Conservation (phyloP, 2,797 vertebrate species). For the Lutjanus campechanus region DNA sequence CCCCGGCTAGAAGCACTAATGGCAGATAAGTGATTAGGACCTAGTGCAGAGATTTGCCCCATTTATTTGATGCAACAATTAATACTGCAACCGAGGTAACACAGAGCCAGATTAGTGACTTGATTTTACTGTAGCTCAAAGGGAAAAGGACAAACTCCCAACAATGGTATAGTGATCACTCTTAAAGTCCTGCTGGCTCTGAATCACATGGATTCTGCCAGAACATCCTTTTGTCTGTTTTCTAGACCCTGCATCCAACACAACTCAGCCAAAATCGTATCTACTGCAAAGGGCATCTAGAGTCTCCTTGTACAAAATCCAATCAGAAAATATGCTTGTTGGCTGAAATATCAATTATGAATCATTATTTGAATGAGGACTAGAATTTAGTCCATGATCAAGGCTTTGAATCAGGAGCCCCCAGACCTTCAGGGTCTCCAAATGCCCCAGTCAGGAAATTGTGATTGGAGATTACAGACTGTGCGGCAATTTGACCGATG, state of each 20-base stretch:
- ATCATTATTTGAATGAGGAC: constrained; percentile 8
- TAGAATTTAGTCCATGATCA: neutral
- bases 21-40: constrained; percentile 77
- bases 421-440: neutral
- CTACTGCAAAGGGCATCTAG: constrained; percentile 12
- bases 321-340: constrained; percentile 26
- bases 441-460: constrained; percentile 1
- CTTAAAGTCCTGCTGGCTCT: constrained; percentile 28
- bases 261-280: neutral
- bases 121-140: constrained; percentile 50
- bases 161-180: constrained; percentile 51
- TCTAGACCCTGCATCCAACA: constrained; percentile 10
- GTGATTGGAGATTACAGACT: neutral
- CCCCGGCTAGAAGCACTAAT: constrained; percentile 73
- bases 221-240: constrained; percentile 11
- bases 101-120: constrained; percentile 59
- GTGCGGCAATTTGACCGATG: constrained; percentile 8
- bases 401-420: neutral
- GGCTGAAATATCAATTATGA: constrained; percentile 23
- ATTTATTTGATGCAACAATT: constrained; percentile 77
- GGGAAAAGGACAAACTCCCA: constrained; percentile 33
- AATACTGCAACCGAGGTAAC: constrained; percentile 65
- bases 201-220: constrained; percentile 24
- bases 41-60: constrained; percentile 73
- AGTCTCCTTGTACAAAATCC: constrained; percentile 8